Evolutionary conservation across 2,888 invertebrate genomes (phyloP).

Genomic region (Mimachlamys varia): DNA sequence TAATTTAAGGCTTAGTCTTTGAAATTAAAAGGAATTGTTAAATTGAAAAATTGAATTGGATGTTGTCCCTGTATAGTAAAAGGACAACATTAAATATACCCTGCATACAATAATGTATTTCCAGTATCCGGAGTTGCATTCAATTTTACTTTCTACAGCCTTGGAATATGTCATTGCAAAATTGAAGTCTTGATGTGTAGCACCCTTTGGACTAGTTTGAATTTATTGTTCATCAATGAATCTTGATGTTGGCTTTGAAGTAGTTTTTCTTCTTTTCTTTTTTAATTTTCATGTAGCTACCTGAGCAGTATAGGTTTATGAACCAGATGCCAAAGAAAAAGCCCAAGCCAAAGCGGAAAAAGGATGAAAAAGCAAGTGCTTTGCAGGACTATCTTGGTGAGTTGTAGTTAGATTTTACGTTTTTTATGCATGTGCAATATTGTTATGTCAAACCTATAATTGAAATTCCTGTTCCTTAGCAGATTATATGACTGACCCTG

Average conservation of each 20-base stretch:
- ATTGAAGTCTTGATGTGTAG: too few relatives aligned
- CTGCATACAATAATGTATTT: too few relatives aligned
- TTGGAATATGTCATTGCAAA: too few relatives aligned
- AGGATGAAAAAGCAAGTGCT: conserved; percentile 70
- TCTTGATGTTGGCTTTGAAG: not conserved
- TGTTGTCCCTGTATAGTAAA: too few relatives aligned
- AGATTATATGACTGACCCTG: not conserved
- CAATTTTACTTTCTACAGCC: too few relatives aligned
- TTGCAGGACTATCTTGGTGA: conserved; percentile 76
- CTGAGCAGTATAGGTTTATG: conserved; percentile 96
- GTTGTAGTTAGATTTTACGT: not conserved
- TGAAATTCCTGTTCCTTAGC: not conserved
- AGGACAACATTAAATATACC: too few relatives aligned
- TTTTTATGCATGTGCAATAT: not conserved
- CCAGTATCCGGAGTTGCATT: too few relatives aligned
- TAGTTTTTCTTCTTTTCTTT: not conserved
- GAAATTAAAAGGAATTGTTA: too few relatives aligned
- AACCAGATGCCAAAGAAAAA: conserved; percentile 96
- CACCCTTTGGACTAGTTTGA: too few relatives aligned
- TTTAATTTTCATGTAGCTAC: conserved; percentile 85
- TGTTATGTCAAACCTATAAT: not conserved
- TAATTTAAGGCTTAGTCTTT: too few relatives aligned
- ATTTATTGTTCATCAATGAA: too few relatives aligned
- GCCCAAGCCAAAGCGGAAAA: conserved; percentile 96
- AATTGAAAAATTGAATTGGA: too few relatives aligned